Conservation (phyloP, 2,888 invertebrate genomes). For the Acholoe squamosa region DNA sequence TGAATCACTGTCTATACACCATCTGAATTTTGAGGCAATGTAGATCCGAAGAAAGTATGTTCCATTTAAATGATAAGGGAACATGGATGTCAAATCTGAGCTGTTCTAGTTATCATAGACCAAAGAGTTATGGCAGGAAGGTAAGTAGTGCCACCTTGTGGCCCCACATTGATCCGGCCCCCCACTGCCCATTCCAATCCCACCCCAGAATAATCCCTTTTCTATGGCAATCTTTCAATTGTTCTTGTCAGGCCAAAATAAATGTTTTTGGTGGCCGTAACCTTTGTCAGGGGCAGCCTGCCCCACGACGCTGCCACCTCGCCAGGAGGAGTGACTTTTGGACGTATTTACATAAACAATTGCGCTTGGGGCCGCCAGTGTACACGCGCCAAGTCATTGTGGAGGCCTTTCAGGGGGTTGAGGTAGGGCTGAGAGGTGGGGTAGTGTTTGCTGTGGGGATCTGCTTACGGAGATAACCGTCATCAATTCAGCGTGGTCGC, state of each 20-base stretch:
- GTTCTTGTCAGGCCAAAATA: constrained; percentile 41
- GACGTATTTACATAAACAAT: constrained; percentile 31
- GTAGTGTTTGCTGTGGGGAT: not conserved
- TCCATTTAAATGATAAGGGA: not conserved
- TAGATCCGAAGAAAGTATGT: too few species aligned
- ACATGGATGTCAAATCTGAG: not conserved
- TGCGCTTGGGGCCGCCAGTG: constrained; percentile 24
- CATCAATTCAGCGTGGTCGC: not conserved
- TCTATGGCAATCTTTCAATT: constrained; percentile 51
- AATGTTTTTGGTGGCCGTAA: constrained; percentile 7
- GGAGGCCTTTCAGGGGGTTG: not conserved
- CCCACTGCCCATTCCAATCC: not conserved
- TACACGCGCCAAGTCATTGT: not conserved
- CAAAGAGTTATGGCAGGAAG: not conserved
- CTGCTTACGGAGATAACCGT: constrained; percentile 19
- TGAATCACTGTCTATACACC: too few species aligned
- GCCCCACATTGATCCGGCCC: not conserved
- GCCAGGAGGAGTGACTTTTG: constrained; percentile 26
- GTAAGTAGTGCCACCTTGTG: not conserved
- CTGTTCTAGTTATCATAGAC: not conserved
- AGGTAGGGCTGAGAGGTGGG: not conserved
- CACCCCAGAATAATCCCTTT: constrained; percentile 26
- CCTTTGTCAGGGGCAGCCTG: not conserved
- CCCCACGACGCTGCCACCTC: not conserved
- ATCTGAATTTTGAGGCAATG: too few species aligned